Evolutionary conservation across 2,797 vertebrate species (phyloP), one percentile per base, ranked within the genome.

Genomic region (Cyclopterus lumpus): DNA sequence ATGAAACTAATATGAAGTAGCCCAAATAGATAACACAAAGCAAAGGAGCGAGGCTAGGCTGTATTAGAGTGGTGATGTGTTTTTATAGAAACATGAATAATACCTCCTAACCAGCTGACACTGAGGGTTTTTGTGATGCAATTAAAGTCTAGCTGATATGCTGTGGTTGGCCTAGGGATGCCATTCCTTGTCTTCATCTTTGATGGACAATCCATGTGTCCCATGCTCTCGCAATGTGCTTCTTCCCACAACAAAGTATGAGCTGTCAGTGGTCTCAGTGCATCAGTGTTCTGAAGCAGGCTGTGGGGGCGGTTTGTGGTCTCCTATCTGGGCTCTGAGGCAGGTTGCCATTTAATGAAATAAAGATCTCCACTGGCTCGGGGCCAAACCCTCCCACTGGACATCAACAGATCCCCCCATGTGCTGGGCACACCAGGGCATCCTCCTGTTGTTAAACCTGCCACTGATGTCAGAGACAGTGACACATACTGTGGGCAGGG

Each of bases 281-380:
- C 2, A 30, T 51, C 14, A 36, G 44, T 14, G 38, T 20, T 30
- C 48, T 22, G 18, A 42, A 15, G 15, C 32, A 65, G 36, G 22
- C 58, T 60, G 66, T 34, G 32, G 32, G 32, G 5, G 32, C 9
- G 34, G 34, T 68, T 71, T 74, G 42, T 79, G n/a, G 34, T 36
- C 36, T 57, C 65, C 44, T 30, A 8, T 44, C 34, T 40, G 53
- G 32, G 32, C 20, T 46, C 40, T 18, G 59, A 80, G 65, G 59
- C 70, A 44, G n/a, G 36, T 49, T 20, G 66, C 51, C 68, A 83
- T 87, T 86, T 87, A 85, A 90, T 86, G 81, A 74, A 74, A 83
- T 81, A 86, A 74, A 81, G 83, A 81, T 75, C 65, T 67, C 55
- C 16, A 11, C 26, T 75, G 82, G 82, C 76, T 8, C 1, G 1